Conservation (phyloP, 23 tunicate genomes). For the Phallusia fumigata region DNA sequence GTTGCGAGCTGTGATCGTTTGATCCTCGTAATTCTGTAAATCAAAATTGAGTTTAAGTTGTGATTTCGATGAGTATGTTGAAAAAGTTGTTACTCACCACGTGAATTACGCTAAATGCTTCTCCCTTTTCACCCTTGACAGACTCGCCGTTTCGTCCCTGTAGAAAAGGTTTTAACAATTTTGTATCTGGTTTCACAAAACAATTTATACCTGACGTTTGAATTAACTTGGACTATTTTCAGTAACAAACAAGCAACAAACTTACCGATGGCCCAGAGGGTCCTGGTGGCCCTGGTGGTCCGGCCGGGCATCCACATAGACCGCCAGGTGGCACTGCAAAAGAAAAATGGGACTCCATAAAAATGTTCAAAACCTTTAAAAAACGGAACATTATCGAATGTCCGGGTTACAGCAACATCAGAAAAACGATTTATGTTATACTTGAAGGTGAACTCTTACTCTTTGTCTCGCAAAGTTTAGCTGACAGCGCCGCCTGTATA, state of each 20-base stretch:
- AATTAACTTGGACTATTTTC: too few species aligned
- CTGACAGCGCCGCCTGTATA: conserved; percentile 69
- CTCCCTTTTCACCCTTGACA: conserved; percentile 85
- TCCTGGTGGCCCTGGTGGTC: conserved; percentile 95
- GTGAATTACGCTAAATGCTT: conserved; percentile 75
- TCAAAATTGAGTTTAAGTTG: not conserved
- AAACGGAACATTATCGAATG: not conserved
- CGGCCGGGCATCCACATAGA: conserved; percentile 92
- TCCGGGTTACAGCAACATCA: too few species aligned
- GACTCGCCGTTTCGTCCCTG: conserved; percentile 69
- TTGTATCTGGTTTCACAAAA: too few species aligned
- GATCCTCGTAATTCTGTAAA: conserved; percentile 76
- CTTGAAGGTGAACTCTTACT: conserved; percentile 16
- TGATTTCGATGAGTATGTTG: not conserved
- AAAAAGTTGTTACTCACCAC: conserved; percentile 43
- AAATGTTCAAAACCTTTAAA: too few species aligned
- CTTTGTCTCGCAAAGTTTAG: conserved; percentile 77
- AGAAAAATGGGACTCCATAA: not conserved
- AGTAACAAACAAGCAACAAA: not conserved
- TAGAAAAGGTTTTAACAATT: too few species aligned
- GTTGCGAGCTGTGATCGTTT: conserved; percentile 62
- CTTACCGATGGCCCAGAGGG: conserved; percentile 69
- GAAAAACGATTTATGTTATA: not conserved
- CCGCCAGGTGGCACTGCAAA: conserved; percentile 44
- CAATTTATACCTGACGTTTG: too few species aligned